Percentiles rank a stretch among this genome's conserved stretches.
phyloP scores from a whole-genome alignment of 2,888 invertebrate species.

The Coelinius sp. region DNA sequence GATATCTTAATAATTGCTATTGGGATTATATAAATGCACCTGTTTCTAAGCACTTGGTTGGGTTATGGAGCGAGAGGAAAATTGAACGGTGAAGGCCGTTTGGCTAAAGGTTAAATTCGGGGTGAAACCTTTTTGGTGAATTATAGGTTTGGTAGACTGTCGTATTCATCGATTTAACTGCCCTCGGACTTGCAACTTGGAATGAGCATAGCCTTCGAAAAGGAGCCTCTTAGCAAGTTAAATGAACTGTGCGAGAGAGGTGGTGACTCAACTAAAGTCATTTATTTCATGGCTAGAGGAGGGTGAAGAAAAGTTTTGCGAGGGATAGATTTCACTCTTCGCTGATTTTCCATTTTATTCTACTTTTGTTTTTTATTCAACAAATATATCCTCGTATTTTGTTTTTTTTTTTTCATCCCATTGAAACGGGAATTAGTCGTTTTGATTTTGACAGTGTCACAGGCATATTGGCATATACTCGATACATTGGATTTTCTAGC shows the following conservation, averaged over 20 bases:
- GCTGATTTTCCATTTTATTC: conserved; percentile 6
- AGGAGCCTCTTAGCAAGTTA: conserved; percentile 56
- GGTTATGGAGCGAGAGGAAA: conserved; percentile 2
- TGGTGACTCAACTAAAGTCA: conserved; percentile 47
- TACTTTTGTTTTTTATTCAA: neutral
- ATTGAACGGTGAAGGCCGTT: conserved; percentile 16
- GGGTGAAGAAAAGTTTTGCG: conserved; percentile 46
- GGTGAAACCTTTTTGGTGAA: neutral
- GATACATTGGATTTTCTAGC: conserved; percentile 11
- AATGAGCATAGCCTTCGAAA: conserved; percentile 46
- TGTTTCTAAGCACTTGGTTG: conserved; percentile 6
- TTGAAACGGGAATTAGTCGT: neutral
- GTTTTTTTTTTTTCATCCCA: neutral
- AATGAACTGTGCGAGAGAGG: conserved; percentile 54
- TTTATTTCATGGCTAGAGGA: conserved; percentile 48
- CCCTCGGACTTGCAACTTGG: conserved; percentile 40
- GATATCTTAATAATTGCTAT: too few relatives aligned
- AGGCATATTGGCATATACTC: neutral
- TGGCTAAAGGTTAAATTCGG: conserved; percentile 5
- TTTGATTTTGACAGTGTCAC: conserved; percentile 10
- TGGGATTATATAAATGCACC: neutral
- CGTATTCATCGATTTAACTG: conserved; percentile 43
- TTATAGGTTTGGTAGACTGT: conserved; percentile 16
- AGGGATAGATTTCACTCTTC: conserved; percentile 40
- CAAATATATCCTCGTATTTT: neutral